phyloP scores from a whole-genome alignment of 2,113 vertebrate species.

The Anhinga rufa region DNA sequence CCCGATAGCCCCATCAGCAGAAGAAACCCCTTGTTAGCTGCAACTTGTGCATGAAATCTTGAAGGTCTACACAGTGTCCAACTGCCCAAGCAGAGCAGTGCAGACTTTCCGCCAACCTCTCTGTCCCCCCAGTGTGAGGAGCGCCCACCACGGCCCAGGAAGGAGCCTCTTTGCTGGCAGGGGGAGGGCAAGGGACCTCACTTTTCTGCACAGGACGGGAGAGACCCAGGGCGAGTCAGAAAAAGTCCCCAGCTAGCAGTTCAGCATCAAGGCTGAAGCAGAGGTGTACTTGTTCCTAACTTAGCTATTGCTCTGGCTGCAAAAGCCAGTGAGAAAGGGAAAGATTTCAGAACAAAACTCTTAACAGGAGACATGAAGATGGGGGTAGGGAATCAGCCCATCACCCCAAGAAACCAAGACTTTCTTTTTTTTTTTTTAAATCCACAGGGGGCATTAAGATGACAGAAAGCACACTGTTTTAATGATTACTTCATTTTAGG shows the following conservation, averaged over 20 bases:
- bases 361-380: neutral
- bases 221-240: neutral
- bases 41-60: neutral
- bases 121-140: neutral
- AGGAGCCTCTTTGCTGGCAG: neutral
- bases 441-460: neutral
- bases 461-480: neutral
- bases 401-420: neutral
- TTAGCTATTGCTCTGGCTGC: neutral
- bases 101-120: neutral
- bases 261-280: neutral
- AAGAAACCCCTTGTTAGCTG: neutral
- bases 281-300: neutral
- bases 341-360: neutral
- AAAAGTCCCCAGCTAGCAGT: neutral
- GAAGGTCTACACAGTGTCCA: neutral
- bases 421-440: neutral
- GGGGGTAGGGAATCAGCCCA: neutral
- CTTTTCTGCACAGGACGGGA: neutral
- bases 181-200: neutral
- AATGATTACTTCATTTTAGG: neutral
- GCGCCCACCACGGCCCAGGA: fast-evolving
- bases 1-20: fast-evolving
- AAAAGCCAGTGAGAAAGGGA: neutral
- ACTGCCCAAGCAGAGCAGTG: fast-evolving